Conservation (phyloP, 2,888 invertebrate genomes). For the Scaptomyza polygonia region DNA sequence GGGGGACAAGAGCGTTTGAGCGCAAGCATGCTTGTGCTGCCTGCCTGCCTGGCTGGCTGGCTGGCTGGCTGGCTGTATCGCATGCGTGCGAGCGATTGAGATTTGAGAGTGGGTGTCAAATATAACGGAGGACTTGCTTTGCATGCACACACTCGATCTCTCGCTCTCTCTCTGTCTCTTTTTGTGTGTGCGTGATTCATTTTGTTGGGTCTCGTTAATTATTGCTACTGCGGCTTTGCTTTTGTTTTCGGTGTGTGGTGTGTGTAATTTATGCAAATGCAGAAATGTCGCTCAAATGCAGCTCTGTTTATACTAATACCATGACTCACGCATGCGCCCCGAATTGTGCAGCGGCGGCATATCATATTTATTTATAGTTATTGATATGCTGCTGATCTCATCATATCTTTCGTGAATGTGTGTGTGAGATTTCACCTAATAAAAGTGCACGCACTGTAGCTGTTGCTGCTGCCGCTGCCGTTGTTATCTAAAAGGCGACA, state of each 20-base stretch:
- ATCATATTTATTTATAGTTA: constrained; percentile 49
- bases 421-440: constrained; percentile 51
- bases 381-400: constrained; percentile 47
- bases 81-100: constrained; percentile 5
- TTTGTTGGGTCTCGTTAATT: constrained; percentile 3
- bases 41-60: neutral
- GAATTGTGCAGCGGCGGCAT: constrained; percentile 13
- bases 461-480: neutral
- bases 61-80: neutral
- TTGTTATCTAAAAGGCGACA: constrained; percentile 57
- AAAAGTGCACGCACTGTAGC: constrained; percentile 49
- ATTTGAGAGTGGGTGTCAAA: constrained; percentile 31
- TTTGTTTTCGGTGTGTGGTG: constrained; percentile 2
- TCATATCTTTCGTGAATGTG: constrained; percentile 3
- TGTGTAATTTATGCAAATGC: constrained; percentile 17
- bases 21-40: constrained; percentile 54
- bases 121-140: constrained; percentile 43
- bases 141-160: constrained; percentile 12
- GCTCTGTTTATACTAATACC: neutral
- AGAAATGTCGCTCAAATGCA: constrained; percentile 25
- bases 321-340: constrained; percentile 36
- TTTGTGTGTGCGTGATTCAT: constrained; percentile 19
- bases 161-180: neutral
- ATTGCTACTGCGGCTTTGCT: constrained; percentile 20
- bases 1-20: constrained; percentile 27